Evolutionary conservation across 2,113 vertebrate species (phyloP).

Genomic region (Lutjanus erythropterus): DNA sequence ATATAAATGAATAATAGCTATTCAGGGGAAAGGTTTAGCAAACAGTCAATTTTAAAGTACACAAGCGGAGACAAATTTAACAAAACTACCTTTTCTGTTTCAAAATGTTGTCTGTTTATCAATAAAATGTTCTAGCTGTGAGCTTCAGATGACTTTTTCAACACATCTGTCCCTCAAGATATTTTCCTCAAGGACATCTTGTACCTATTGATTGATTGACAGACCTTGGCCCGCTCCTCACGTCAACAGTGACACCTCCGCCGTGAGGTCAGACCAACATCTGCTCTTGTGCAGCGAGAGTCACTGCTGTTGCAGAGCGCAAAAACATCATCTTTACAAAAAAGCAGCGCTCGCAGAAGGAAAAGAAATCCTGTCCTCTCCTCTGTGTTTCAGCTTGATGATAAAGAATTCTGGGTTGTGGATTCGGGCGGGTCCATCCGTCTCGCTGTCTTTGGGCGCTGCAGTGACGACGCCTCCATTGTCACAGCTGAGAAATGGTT

Average conservation of each 20-base stretch:
- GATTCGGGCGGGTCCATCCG: slow-evolving; percentile 48
- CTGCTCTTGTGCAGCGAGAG: slow-evolving; percentile 16
- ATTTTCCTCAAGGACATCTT: slow-evolving; percentile 18
- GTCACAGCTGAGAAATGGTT: slow-evolving; percentile 73
- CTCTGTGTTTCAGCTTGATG: slow-evolving; percentile 23
- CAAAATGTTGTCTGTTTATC: not conserved
- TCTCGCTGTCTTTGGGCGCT: slow-evolving; percentile 55
- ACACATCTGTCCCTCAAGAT: not conserved
- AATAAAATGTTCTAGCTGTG: not conserved
- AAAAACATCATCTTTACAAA: slow-evolving; percentile 23
- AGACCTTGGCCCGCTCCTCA: slow-evolving; percentile 52
- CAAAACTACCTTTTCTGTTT: not conserved
- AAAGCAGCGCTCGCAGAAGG: slow-evolving; percentile 18
- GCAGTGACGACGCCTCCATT: slow-evolving; percentile 65
- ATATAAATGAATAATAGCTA: not conserved
- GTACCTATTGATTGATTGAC: slow-evolving; percentile 48
- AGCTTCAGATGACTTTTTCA: not conserved
- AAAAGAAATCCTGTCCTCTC: not conserved
- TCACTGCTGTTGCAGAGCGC: not conserved
- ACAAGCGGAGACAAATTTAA: not conserved
- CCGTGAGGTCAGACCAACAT: slow-evolving; percentile 31
- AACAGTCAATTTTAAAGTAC: not conserved
- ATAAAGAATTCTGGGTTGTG: slow-evolving; percentile 49
- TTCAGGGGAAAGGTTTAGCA: not conserved
- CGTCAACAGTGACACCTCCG: slow-evolving; percentile 18